Percentiles rank a stretch among this genome's conserved stretches.
These are phyloP conservation scores for Hoplodrina ambigua DNA, from an alignment of 2,888 invertebrate species.

Conservation along the genomic window DNA sequence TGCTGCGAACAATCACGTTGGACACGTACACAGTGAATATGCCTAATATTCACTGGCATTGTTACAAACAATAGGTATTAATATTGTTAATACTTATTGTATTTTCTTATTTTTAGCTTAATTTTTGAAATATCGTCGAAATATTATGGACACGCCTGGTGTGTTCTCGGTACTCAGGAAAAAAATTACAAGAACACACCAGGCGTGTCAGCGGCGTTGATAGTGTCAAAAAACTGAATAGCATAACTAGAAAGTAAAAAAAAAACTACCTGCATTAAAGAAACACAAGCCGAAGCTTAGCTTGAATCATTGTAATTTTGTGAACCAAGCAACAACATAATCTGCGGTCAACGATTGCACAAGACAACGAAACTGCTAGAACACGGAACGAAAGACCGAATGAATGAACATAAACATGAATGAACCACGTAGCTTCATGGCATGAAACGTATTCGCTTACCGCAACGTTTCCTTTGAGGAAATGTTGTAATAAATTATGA, in stretches of 20 bases:
- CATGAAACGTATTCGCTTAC: constrained; percentile 36
- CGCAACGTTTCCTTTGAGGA: constrained; percentile 59
- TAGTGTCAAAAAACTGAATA: constrained; percentile 1
- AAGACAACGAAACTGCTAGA: constrained; percentile 28
- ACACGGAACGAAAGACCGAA: constrained; percentile 41
- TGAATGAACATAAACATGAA: constrained; percentile 57
- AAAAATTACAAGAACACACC: too few species aligned
- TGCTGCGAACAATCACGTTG: too few species aligned
- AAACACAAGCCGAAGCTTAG: background rate
- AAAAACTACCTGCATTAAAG: background rate
- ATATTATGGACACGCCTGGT: too few species aligned
- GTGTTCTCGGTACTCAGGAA: too few species aligned
- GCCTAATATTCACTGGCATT: too few species aligned
- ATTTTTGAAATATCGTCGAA: too few species aligned
- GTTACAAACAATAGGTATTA: too few species aligned
- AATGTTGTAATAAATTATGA: constrained; percentile 54
- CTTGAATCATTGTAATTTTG: background rate
- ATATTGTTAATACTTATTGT: too few species aligned
- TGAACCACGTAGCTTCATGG: constrained; percentile 41
- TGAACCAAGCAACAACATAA: constrained; percentile 11
- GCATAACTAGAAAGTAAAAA: background rate
- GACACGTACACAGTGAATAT: too few species aligned
- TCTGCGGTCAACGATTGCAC: constrained; percentile 41
- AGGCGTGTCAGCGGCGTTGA: too few species aligned
- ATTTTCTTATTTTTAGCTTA: too few species aligned